phyloP scores from a whole-genome alignment of 2,888 invertebrate species.

The Xestia rhomboidea region DNA sequence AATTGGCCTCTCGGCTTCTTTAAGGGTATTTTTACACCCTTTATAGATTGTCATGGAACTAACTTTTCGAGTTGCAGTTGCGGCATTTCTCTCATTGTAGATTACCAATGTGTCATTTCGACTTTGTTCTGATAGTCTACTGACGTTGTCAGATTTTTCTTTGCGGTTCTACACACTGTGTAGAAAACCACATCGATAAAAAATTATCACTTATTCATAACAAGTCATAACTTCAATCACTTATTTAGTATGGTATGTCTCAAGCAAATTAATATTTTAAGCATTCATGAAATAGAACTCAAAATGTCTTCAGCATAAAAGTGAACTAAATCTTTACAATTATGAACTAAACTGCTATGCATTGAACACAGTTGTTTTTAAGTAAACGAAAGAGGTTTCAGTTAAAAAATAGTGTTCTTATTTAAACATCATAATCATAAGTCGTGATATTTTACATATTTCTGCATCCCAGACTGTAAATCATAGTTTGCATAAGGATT shows the following conservation, averaged over 20 bases:
- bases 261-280: slow-evolving; percentile 1
- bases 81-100: neutral
- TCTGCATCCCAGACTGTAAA: neutral
- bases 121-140: neutral
- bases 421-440: slow-evolving; percentile 2
- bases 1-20: neutral
- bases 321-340: neutral
- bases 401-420: neutral
- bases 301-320: neutral
- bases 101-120: neutral
- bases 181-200: neutral
- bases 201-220: neutral
- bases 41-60: neutral
- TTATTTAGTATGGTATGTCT: neutral
- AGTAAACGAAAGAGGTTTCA: neutral
- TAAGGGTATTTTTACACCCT: neutral
- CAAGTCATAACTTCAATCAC: slow-evolving; percentile 1
- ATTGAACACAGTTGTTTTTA: slow-evolving; percentile 8
- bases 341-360: neutral
- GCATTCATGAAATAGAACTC: neutral
- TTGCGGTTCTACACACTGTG: neutral
- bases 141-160: neutral
- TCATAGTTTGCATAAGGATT: too few species aligned
- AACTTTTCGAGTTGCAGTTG: neutral
- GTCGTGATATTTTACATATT: slow-evolving; percentile 10